Base-by-base conservation (phyloP, 2,797 vertebrate genomes). In the Coilia nasus region DNA sequence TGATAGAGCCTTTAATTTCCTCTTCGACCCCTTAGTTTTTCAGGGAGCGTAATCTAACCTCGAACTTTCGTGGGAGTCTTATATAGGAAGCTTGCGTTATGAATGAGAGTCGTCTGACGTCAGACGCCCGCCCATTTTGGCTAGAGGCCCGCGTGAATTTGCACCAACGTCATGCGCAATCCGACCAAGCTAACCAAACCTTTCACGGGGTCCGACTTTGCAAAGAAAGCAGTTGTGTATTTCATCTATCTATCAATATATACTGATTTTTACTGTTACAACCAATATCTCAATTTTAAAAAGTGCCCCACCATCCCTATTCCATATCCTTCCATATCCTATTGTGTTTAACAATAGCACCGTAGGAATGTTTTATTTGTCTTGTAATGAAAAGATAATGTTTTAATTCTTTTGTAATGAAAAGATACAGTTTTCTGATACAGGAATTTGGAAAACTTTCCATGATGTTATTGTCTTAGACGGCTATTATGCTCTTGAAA, bases 401-500 rank as follows among this genome's bases (percentile, higher is more conserved):
- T 59, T 59, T 59, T 59, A 19, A 59, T 5, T 59, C 6, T 21
- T 3, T 59, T 21, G 57, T 4, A 59, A 10, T 14, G 28, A 28
- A 31, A 67, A 23, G 23, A 28, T 62, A 31, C 11, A 0, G 2
- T 25, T 67, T 67, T 67, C 23, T 67, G 23, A 28, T 41, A 75
- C 6, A 86, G 28, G 56, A 83, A 85, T 93, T 86, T 90, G 60
- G 46, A 85, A 92, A 91, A 92, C 87, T 94, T 95, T 95, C 93
- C 94, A 95, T 95, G 93, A 93, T 94, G 91, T 89, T 92, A 90
- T 88, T 91, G 85, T 94, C 93, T 91, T 91, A 87, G 84, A 92
- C 93, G 92, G 91, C 87, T 93, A 92, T 93, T 92, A 91, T 91
- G 88, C 92, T 92, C 92, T 92, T 94, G 91, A 93, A 35, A 91